Percentiles rank a stretch among this genome's conserved stretches.
Evolutionary conservation across 1,140 invertebrate genomes (phyloP).

Genomic region (Lepidurus couesii): DNA sequence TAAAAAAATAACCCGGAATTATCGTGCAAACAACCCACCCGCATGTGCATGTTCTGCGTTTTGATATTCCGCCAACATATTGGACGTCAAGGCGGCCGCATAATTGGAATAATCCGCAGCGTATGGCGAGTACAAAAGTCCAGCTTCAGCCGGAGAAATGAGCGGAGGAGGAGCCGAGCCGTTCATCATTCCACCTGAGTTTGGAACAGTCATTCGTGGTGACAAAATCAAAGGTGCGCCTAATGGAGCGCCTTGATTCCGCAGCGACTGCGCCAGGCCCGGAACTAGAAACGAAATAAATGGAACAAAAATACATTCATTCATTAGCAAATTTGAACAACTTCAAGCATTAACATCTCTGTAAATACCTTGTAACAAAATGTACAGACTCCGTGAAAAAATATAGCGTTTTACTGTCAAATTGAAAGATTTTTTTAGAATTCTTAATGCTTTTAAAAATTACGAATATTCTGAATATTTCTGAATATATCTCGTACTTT

Average conservation of each 20-base stretch:
- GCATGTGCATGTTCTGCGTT: constrained; percentile 57
- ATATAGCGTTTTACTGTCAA: too few species aligned
- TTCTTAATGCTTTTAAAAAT: too few species aligned
- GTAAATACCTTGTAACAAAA: not conserved
- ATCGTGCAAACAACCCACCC: constrained; percentile 69
- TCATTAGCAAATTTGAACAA: not conserved
- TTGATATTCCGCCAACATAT: constrained; percentile 38
- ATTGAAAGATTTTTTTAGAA: not conserved
- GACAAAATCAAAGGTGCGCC: constrained; percentile 82
- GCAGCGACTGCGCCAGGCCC: constrained; percentile 56
- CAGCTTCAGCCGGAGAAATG: constrained; percentile 49
- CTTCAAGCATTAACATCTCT: not conserved
- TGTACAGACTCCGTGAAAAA: not conserved
- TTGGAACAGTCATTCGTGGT: constrained; percentile 73
- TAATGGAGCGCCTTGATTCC: constrained; percentile 59
- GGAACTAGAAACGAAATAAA: constrained; percentile 35
- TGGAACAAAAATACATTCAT: not conserved
- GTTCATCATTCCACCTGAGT: constrained; percentile 48
- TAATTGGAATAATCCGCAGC: constrained; percentile 77
- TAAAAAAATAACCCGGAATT: constrained; percentile 37
- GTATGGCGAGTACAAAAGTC: constrained; percentile 72
- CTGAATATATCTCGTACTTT: too few species aligned
- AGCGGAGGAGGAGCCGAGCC: constrained; percentile 61
- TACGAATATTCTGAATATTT: too few species aligned
- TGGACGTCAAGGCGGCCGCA: constrained; percentile 75